phyloP scores from a whole-genome alignment of 1,140 invertebrate genomes.

The Acyrthosiphon pisum region DNA sequence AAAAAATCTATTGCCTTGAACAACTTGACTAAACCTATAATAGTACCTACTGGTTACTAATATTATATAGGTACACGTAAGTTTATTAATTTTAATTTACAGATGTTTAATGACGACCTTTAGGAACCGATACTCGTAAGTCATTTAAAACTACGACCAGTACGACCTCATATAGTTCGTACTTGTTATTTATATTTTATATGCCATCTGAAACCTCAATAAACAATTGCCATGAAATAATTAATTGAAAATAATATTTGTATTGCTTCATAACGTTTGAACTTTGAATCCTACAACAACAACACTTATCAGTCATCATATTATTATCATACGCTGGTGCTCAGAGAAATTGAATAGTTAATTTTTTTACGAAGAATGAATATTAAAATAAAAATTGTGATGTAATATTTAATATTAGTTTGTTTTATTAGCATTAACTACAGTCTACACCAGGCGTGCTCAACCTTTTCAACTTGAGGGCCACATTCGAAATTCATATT shows the following conservation, averaged over 20 bases:
- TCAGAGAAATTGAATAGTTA: neutral
- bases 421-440: neutral
- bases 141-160: neutral
- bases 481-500: too few relatives aligned
- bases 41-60: neutral
- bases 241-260: conserved; percentile 11
- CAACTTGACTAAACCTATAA: neutral
- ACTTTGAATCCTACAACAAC: neutral
- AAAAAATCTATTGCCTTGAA: too few relatives aligned
- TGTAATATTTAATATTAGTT: neutral
- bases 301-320: neutral
- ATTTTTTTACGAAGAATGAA: neutral
- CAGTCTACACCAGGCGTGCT: too few relatives aligned
- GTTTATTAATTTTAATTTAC: neutral
- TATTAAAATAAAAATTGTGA: neutral
- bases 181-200: neutral
- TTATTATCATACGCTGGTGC: neutral
- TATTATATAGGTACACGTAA: neutral
- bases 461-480: too few relatives aligned
- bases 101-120: neutral
- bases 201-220: neutral
- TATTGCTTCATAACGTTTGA: neutral
- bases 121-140: neutral
- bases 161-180: neutral
- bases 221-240: neutral